Conservation (phyloP, 2,113 vertebrate species). For the Chionodraco myersi region DNA sequence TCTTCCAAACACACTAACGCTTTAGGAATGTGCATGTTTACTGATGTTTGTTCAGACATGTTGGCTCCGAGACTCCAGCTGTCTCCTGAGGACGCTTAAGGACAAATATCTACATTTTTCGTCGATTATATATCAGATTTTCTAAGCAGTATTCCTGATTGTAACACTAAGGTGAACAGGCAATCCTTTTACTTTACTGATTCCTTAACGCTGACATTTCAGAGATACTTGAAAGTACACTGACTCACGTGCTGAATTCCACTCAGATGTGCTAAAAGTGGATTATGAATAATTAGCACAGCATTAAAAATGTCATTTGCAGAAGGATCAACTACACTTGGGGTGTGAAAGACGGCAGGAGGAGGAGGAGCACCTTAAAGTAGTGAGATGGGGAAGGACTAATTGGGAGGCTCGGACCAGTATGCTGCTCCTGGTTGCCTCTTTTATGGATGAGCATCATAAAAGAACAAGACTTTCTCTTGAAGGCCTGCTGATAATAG, state of each 20-base stretch:
- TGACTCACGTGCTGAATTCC: not conserved
- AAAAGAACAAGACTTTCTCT: constrained; percentile 52
- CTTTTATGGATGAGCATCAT: constrained; percentile 52
- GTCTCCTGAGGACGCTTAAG: not conserved
- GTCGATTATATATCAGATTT: not conserved
- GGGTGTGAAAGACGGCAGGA: not conserved
- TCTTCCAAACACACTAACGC: not conserved
- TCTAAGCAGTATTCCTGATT: not conserved
- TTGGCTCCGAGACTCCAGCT: constrained; percentile 12
- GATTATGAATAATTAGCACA: constrained; percentile 38
- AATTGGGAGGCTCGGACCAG: constrained; percentile 49
- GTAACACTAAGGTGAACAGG: not conserved
- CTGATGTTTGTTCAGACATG: constrained; percentile 33
- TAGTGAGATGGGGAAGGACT: constrained; percentile 29
- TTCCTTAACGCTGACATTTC: constrained; percentile 16
- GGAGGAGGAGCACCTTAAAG: constrained; percentile 23
- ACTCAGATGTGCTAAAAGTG: constrained; percentile 16
- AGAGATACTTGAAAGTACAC: not conserved
- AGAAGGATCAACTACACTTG: constrained; percentile 2
- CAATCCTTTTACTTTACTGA: not conserved
- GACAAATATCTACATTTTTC: not conserved
- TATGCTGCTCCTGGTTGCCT: constrained; percentile 29
- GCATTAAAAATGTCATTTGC: constrained; percentile 38
- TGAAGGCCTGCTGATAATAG: constrained; percentile 42
- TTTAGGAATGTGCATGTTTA: constrained; percentile 29